Conservation (phyloP, 1,140 invertebrate species). For the Episyrphus balteatus region DNA sequence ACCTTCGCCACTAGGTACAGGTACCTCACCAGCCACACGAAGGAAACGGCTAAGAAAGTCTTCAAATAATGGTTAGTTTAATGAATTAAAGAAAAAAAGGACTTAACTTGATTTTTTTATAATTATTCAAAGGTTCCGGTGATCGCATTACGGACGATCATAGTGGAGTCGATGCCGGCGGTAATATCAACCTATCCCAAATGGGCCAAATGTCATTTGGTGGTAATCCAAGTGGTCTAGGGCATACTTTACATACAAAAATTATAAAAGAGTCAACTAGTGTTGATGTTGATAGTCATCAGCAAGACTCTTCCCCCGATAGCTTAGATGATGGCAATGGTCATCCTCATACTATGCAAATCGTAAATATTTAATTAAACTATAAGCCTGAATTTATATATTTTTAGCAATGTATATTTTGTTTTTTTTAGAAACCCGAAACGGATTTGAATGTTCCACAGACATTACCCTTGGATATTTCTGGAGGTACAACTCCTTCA, state of each 20-base stretch:
- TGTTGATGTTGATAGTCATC: slow-evolving; percentile 27
- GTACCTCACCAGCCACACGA: slow-evolving; percentile 32
- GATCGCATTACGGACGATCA: slow-evolving; percentile 41
- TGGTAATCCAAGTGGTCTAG: slow-evolving; percentile 18
- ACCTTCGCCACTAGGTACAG: slow-evolving; percentile 30
- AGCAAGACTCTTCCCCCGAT: slow-evolving; percentile 27
- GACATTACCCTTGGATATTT: slow-evolving; percentile 34
- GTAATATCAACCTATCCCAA: slow-evolving; percentile 29
- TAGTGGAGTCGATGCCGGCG: slow-evolving; percentile 26
- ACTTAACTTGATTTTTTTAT: neutral
- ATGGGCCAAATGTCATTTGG: slow-evolving; percentile 35
- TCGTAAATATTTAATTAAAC: slow-evolving; percentile 26
- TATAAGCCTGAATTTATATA: slow-evolving; percentile 5
- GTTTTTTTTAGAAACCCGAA: slow-evolving; percentile 26
- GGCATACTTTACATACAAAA: slow-evolving; percentile 30
- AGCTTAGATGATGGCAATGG: slow-evolving; percentile 27
- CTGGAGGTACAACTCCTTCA: slow-evolving; percentile 33
- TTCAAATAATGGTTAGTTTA: slow-evolving; percentile 40
- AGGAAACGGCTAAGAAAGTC: slow-evolving; percentile 59
- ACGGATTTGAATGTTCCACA: slow-evolving; percentile 34
- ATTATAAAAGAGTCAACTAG: slow-evolving; percentile 28
- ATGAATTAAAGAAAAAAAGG: slow-evolving; percentile 9
- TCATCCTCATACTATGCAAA: slow-evolving; percentile 35
- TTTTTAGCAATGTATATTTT: neutral
- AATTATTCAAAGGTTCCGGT: slow-evolving; percentile 41